Evolutionary conservation across 1,140 invertebrate species (phyloP), one percentile per base, ranked within the genome.

Genomic region (Chymomyza costata): DNA sequence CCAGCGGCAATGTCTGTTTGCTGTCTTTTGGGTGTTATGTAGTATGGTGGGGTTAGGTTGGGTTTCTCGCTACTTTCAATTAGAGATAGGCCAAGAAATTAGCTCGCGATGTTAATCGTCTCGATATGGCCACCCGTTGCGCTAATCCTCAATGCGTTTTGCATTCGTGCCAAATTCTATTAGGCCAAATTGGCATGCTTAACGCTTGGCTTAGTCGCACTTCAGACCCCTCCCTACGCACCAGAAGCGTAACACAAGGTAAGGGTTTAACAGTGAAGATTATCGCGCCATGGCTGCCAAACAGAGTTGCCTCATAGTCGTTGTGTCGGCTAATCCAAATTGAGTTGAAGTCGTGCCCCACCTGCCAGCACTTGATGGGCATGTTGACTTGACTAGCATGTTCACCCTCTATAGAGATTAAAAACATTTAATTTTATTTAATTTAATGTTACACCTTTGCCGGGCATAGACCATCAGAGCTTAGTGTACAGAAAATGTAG

Each of bases 91-190:
- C 21, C 21, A 43, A n/a, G 21, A 55, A 54, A 60, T 60, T 54
- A 48, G 37, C 43, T 52, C 44, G 35, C 51, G 21, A 21, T 32
- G 16, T 17, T 55, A 8, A 48, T 49, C 51, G 46, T 34, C 15
- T 15, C 37, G 17, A n/a, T 41, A 28, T 47, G 30, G 25, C 43
- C 46, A 46, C 25, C 16, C 15, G 8, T 15, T 3, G n/a, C 35
- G 44, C 47, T 76, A 76, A 80, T 76, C 71, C 71, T 11, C 49
- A 38, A 15, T 28, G 14, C 16, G 3, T 25, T 25, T 25, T 18
- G 47, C 37, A 28, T 76, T 67, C 71, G 71, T 78, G 71, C 59
- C 71, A 43, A 78, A 64, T 78, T 80, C 63, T 63, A 78, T 78
- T 78, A 78, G 62, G 40, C 32, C 31, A 25, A 51, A 14, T 37